Base-by-base conservation (phyloP, 2,113 vertebrate genomes). In the Laterallus jamaicensis region DNA sequence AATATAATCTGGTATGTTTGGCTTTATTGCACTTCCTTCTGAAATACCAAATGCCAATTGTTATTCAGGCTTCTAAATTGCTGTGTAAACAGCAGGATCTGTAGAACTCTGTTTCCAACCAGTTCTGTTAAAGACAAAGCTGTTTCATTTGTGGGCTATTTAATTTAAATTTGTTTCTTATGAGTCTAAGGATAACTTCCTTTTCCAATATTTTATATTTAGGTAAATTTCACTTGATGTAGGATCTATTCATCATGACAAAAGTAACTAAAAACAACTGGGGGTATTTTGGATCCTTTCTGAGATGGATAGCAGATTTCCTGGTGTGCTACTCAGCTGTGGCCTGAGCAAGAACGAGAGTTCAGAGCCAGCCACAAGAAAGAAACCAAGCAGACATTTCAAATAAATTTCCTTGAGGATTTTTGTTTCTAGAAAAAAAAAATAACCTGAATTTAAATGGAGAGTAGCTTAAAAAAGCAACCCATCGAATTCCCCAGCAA, bases 301-400 rank as follows among this genome's bases (percentile, higher is more conserved):
- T 60, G 40, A 79, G 32, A 50, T 1, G 44, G 35, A 42, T 28
- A 82, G 54, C 21, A 31, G 17, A 79, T 85, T 86, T 85, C 35
- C 55, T 93, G 44, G 40, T 26, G 32, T 11, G 16, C 74, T 69
- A 32, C 9, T 91, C 94, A 70, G 59, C 49, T 59, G 29, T 52
- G 15, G 37, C 71, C 82, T 91, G 32, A 81, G 21, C 69, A 69
- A 64, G 76, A 50, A 62, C 82, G 79, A 90, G 37, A 42, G 5
- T 91, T 86, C 88, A 37, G 55, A 74, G 83, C 59, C 80, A 73
- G 49, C 77, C 68, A 26, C 44, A 88, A 63, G 18, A 92, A 91
- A 92, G 55, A 95, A 85, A 86, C 31, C 50, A 86, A 42, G 7
- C 58, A 90, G 83, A 69, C 21, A n/a, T 96, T 93, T 94, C 14